phyloP scores from a whole-genome alignment of 2,888 invertebrate species.

The Pteria penguin region DNA sequence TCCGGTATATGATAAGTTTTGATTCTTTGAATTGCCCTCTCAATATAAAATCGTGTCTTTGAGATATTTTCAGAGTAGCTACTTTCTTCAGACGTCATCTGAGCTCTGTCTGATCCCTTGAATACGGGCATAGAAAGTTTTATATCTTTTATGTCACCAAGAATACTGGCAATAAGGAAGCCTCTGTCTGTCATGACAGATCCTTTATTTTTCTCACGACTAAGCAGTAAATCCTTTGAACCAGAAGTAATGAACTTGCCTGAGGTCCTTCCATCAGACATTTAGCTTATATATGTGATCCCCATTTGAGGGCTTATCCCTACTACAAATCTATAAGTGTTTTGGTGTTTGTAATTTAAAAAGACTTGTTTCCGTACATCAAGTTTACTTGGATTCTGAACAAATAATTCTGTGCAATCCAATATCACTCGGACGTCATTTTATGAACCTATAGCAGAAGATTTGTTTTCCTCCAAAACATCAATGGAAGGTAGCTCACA shows the following conservation, averaged over 20 bases:
- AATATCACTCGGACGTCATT: conserved; percentile 25
- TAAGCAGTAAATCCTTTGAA: conserved; percentile 11
- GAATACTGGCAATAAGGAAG: conserved; percentile 19
- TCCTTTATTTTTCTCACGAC: conserved; percentile 21
- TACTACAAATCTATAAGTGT: conserved; percentile 37
- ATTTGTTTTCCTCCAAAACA: conserved; percentile 12
- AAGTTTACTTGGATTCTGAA: conserved; percentile 28
- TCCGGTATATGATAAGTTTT: conserved; percentile 33
- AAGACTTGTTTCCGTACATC: conserved; percentile 32
- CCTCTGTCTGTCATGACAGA: conserved; percentile 43
- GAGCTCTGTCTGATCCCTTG: conserved; percentile 35
- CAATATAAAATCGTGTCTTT: conserved; percentile 33
- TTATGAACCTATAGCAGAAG: conserved; percentile 12
- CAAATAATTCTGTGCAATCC: conserved; percentile 38
- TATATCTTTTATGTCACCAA: conserved; percentile 36
- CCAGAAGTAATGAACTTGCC: conserved; percentile 39
- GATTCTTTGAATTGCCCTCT: conserved; percentile 34
- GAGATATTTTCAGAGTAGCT: conserved; percentile 32
- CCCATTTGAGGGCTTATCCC: conserved; percentile 41
- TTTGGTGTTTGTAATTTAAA: conserved; percentile 40
- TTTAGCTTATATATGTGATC: conserved; percentile 37
- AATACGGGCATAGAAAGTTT: conserved; percentile 38
- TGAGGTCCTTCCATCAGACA: conserved; percentile 40
- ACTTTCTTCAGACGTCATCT: conserved; percentile 15
- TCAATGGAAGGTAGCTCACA: conserved; percentile 25